Evolutionary conservation across 1,140 invertebrate species (phyloP).

Genomic region (Sinella curviseta): DNA sequence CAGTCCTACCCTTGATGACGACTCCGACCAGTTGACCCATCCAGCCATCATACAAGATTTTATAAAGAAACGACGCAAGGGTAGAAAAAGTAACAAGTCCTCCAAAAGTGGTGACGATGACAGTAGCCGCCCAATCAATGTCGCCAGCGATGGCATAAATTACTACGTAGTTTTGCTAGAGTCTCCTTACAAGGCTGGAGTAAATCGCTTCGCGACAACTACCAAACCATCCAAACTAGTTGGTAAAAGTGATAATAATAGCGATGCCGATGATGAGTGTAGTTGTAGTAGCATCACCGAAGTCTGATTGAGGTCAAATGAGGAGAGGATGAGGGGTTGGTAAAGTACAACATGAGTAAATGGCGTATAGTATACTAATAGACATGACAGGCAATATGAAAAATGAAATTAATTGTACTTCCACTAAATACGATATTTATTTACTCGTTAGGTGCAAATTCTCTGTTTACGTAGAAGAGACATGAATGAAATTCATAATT

Average conservation of each 20-base stretch:
- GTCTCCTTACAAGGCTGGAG: slow-evolving; percentile 1
- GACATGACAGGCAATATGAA: no score
- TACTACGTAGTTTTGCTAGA: slow-evolving; percentile 18
- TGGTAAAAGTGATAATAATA: background rate
- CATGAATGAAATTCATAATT: no score
- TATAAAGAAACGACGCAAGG: slow-evolving; percentile 24
- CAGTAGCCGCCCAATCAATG: slow-evolving; percentile 23
- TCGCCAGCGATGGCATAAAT: slow-evolving; percentile 20
- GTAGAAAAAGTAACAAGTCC: background rate
- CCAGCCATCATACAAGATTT: slow-evolving; percentile 8
- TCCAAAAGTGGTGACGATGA: background rate
- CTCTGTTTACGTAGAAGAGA: no score
- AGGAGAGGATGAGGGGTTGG: background rate
- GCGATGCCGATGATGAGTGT: background rate
- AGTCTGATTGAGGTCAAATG: background rate
- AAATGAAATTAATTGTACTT: no score
- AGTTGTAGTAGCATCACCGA: slow-evolving; percentile 9
- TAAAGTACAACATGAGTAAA: background rate
- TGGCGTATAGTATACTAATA: background rate
- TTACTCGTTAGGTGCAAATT: no score
- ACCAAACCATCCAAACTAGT: background rate
- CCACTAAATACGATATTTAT: no score
- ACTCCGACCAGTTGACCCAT: slow-evolving; percentile 25
- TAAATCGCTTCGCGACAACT: background rate
- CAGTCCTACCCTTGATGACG: background rate